phyloP scores from a whole-genome alignment of 1,140 invertebrate genomes.

The Cyrtorhinus lividipennis region DNA sequence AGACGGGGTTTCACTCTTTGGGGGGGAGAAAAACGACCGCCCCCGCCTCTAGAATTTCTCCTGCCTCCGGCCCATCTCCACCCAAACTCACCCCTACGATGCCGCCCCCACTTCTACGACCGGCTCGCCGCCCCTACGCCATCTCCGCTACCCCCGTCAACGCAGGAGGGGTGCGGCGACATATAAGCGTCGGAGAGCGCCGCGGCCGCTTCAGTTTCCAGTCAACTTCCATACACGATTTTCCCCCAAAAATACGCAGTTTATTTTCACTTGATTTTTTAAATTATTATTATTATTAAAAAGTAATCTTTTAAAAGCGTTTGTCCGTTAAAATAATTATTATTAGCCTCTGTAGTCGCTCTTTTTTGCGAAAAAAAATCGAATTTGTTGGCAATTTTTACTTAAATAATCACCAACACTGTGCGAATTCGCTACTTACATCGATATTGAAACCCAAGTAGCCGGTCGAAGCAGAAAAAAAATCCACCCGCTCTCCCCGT shows the following conservation, averaged over 20 bases:
- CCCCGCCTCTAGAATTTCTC: background rate
- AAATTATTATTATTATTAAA: too few species aligned
- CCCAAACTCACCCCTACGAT: background rate
- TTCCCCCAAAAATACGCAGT: too few species aligned
- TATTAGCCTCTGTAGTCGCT: too few species aligned
- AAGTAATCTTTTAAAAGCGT: too few species aligned
- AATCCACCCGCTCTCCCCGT: background rate
- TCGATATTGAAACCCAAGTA: constrained; percentile 13
- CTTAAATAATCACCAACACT: background rate
- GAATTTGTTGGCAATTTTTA: too few species aligned
- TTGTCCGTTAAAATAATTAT: too few species aligned
- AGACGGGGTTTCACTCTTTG: background rate
- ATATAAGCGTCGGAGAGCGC: background rate
- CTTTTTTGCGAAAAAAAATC: too few species aligned
- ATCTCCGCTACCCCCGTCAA: background rate
- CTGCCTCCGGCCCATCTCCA: background rate
- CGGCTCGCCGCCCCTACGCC: constrained; percentile 1
- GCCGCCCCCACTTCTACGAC: background rate
- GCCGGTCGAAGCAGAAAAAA: background rate
- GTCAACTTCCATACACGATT: background rate
- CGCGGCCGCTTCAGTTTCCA: background rate
- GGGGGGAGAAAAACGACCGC: constrained; percentile 1
- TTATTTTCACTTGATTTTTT: too few species aligned
- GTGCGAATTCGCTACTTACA: background rate
- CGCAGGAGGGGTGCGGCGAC: constrained; percentile 1